These are phyloP conservation scores for Pampus argenteus DNA, from an alignment of 2,797 vertebrate genomes.

Conservation along the genomic window DNA sequence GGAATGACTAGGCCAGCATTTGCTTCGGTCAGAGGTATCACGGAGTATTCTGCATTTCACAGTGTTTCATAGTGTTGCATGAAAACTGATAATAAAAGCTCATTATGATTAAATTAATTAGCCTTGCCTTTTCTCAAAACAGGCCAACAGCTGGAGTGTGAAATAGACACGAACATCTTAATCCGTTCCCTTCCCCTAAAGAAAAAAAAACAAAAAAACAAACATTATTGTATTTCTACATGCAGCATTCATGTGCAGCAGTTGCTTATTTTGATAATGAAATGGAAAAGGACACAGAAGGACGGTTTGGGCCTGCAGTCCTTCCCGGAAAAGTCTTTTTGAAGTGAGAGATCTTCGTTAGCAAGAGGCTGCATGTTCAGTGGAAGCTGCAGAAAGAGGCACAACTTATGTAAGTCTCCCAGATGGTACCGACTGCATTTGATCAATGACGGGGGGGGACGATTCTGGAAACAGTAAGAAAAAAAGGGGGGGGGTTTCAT, in stretches of 20 bases:
- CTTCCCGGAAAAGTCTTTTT: slow-evolving; percentile 55
- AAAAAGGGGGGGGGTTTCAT: slow-evolving; percentile 14
- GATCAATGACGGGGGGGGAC: slow-evolving; percentile 43
- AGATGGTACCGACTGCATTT: slow-evolving; percentile 56
- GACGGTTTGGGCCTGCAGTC: slow-evolving; percentile 46
- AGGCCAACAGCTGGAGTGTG: slow-evolving; percentile 67
- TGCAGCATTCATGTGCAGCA: slow-evolving; percentile 25
- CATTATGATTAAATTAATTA: slow-evolving; percentile 62
- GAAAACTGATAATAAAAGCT: slow-evolving; percentile 49
- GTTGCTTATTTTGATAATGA: slow-evolving; percentile 18
- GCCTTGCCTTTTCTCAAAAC: slow-evolving; percentile 52
- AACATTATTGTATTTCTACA: background rate
- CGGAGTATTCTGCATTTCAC: slow-evolving; percentile 5
- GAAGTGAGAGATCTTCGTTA: slow-evolving; percentile 49
- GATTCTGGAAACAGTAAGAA: slow-evolving; percentile 36
- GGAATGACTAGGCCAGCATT: background rate
- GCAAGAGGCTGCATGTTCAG: slow-evolving; percentile 24
- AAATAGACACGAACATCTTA: slow-evolving; percentile 60
- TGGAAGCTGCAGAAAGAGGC: slow-evolving; percentile 34
- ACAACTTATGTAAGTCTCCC: slow-evolving; percentile 64
- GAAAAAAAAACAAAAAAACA: slow-evolving; percentile 1
- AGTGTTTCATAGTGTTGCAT: slow-evolving; percentile 43
- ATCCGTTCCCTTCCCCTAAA: slow-evolving; percentile 21
- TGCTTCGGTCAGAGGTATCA: background rate
- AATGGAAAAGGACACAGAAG: slow-evolving; percentile 58